Evolutionary conservation across 2,113 vertebrate genomes (phyloP), one percentile per base, ranked within the genome.

Genomic region (Morphnarchus princeps): DNA sequence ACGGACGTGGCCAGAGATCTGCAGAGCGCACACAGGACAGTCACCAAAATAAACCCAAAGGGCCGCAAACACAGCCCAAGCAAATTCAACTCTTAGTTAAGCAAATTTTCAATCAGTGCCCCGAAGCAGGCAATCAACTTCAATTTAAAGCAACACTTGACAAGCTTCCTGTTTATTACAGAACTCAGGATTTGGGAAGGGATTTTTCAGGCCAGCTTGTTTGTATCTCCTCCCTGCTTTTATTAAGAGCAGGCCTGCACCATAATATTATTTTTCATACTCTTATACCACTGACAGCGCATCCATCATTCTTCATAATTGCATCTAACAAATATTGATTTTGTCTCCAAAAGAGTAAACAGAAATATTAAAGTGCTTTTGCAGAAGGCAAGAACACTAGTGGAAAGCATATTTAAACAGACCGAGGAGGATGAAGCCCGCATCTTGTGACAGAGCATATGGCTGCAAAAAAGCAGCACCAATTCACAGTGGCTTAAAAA

Each of bases 301-400:
- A 96, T 96, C 96, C 91, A 89, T 96, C 95, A 91, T 69, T 90
- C 94, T n/a, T 87, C 87, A 89, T 97, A 96, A 95, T 92, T 95
- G 94, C 89, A 85, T 71, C 93, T 95, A 97, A 95, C 91, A 94
- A 96, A 92, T 89, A 91, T 82, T 82, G 94, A 89, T 91, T 94
- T 95, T 89, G 83, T 87, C 95, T 96, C 91, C 61, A 19, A n/a
- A 92, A 91, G 65, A 79, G 90, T 91, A 89, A 91, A 96, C 89
- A 95, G 92, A 89, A 89, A 83, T 89, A 95, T 90, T 84, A 63
- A 73, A 87, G 89, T 59, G 77, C 89, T 95, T 76, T 49, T 54
- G 83, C 91, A 89, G 69, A 63, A 92, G 80, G 55, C 63, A 83
- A 2, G 72, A 73, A 11, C 74, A 20, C 45, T 8, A 38, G 76